Evolutionary conservation across 1,140 invertebrate genomes (phyloP), one percentile per base, ranked within the genome.

Genomic region (Probaryconus sp.): DNA sequence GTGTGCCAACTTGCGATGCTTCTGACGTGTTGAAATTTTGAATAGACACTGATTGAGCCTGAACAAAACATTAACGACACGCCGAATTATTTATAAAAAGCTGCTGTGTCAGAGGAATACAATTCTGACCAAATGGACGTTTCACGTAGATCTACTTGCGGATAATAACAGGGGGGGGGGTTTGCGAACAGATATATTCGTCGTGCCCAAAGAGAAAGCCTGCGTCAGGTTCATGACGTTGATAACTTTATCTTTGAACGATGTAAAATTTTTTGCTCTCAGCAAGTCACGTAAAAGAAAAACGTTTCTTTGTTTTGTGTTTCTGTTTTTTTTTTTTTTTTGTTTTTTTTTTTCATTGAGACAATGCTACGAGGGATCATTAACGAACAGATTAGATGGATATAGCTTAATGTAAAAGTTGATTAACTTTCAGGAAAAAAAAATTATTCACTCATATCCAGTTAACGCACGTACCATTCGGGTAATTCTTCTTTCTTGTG

Each of bases 231-330:
- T 18, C 43, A 10, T 64, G 58, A 71, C 50, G 68, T 71, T 71
- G 68, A 71, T 71, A 71, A 56, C 58, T 71, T 58, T 48, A 71
- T 64, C 42, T 63, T 55, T 30, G 50, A 2, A 6, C 21, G 10
- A 55, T n/a, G 48, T 42, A 18, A 17, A 18, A 38, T 69, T 70
- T 55, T 70, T 37, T 50, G 24, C 18, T 10, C 2, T 20, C 10
- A 35, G 11, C 24, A 21, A 45, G 56, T 55, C 65, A 69, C 53
- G 65, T 50, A 50, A 37, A 69, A 48, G 18, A 2, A n/a, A 21
- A 42, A 42, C n/a, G 17, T n/a, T n/a, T n/a, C n/a, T n/a, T n/a
- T n/a, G n/a, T n/a, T n/a, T n/a, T n/a, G n/a, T n/a, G n/a, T n/a
- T n/a, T n/a, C n/a, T n/a, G n/a, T n/a, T n/a, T n/a, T n/a, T n/a